Percentiles rank a stretch among this genome's conserved stretches.
These are phyloP conservation scores for Embidobia sp. DNA, from an alignment of 2,888 invertebrate species.

Conservation along the genomic window DNA sequence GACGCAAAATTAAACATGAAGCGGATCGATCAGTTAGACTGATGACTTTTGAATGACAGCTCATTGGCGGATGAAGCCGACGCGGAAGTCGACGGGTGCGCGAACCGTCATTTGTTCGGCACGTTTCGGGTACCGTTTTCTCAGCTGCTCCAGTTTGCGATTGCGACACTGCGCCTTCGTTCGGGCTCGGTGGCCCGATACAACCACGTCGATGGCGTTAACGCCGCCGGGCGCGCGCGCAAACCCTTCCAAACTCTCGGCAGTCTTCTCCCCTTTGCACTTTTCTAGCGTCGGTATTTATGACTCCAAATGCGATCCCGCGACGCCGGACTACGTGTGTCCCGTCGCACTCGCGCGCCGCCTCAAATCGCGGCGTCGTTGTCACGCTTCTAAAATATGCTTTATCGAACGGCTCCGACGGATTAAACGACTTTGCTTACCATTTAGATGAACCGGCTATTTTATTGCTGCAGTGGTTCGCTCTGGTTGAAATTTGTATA, in stretches of 20 bases:
- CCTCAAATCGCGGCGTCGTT: slow-evolving; percentile 19
- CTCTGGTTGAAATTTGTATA: too few species aligned
- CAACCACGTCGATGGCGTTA: slow-evolving; percentile 44
- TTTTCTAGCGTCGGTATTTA: slow-evolving; percentile 14
- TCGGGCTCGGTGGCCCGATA: slow-evolving; percentile 22
- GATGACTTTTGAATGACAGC: too few species aligned
- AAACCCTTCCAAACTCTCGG: slow-evolving; percentile 5
- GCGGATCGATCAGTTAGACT: too few species aligned
- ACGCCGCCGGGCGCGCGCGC: slow-evolving; percentile 34
- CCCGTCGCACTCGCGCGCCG: background rate
- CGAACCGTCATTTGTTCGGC: too few species aligned
- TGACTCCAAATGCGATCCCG: slow-evolving; percentile 24
- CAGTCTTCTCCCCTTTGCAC: background rate
- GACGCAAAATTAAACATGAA: too few species aligned
- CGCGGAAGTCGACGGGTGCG: too few species aligned
- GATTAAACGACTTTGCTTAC: slow-evolving; percentile 27
- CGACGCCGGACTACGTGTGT: slow-evolving; percentile 20
- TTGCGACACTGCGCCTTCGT: slow-evolving; percentile 19
- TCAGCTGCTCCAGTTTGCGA: slow-evolving; percentile 41
- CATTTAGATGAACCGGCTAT: background rate
- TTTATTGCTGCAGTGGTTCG: too few species aligned
- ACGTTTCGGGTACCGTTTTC: too few species aligned
- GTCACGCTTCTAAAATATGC: slow-evolving; percentile 28
- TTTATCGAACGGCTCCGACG: slow-evolving; percentile 15
- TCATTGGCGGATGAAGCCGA: too few species aligned